These are phyloP conservation scores for Ondatra zibethicus DNA, from an alignment of 2,113 vertebrate species.

Conservation along the genomic window DNA sequence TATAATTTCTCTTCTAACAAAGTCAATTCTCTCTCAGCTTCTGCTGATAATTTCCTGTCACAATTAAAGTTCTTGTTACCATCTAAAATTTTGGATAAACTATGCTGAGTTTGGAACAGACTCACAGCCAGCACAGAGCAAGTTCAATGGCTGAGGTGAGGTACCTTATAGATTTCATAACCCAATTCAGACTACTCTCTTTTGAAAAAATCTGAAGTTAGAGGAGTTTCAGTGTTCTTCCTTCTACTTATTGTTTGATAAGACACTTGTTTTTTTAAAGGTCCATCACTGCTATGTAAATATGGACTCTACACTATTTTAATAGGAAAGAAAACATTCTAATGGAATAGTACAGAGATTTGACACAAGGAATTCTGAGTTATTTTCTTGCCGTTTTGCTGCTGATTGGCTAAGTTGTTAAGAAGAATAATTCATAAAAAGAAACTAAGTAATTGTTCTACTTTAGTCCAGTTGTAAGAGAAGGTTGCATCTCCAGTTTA, in stretches of 20 bases:
- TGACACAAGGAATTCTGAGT: background rate
- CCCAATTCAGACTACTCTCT: no score
- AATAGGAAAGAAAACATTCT: background rate
- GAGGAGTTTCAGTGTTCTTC: no score
- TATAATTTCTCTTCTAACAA: no score
- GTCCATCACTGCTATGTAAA: background rate
- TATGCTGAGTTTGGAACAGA: no score
- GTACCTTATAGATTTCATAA: no score
- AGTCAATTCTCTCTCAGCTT: no score
- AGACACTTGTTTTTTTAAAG: background rate
- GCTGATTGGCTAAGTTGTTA: background rate
- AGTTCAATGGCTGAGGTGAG: no score
- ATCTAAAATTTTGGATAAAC: no score
- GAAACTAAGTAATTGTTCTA: background rate
- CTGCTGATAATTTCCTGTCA: no score
- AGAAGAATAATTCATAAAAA: slow-evolving; percentile 30
- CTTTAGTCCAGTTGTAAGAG: background rate
- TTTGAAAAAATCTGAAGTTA: no score
- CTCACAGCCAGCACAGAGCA: no score
- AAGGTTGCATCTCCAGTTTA: background rate
- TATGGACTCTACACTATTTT: background rate
- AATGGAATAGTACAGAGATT: background rate
- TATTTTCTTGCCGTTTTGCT: background rate
- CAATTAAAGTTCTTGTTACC: no score
- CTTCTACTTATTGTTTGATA: background rate